Evolutionary conservation across 2,113 vertebrate species (phyloP).

Genomic region (Gymnarchus niloticus): DNA sequence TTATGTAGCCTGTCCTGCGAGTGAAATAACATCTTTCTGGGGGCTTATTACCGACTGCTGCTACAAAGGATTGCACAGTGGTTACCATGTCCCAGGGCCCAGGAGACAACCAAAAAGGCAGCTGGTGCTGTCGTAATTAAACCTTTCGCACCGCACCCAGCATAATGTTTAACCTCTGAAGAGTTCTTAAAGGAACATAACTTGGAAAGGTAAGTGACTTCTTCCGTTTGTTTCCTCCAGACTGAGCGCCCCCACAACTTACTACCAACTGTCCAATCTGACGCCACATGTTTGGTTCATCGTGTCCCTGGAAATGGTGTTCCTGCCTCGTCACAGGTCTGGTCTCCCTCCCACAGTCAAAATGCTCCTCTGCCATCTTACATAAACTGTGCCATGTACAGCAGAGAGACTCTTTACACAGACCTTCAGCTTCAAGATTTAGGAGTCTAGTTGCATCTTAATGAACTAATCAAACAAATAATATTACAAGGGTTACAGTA

Average conservation of each 20-base stretch:
- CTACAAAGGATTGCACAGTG: background rate
- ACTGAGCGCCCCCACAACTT: background rate
- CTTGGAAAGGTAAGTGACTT: background rate
- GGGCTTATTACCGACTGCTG: background rate
- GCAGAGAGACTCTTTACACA: background rate
- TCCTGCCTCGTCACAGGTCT: background rate
- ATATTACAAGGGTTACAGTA: background rate
- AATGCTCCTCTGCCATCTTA: background rate
- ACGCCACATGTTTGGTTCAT: background rate
- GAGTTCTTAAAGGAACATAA: background rate
- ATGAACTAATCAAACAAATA: background rate
- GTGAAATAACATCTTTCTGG: background rate
- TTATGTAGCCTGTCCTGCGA: background rate
- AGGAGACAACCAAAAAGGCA: background rate
- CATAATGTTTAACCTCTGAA: slow-evolving; percentile 13
- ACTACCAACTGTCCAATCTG: background rate
- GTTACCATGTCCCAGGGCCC: background rate
- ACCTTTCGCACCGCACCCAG: background rate
- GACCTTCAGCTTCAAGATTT: background rate
- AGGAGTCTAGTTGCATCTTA: background rate
- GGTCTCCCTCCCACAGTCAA: background rate
- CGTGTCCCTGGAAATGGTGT: background rate
- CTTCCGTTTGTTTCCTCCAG: background rate
- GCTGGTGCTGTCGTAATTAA: background rate
- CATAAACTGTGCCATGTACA: background rate